Conservation (phyloP, 2,888 invertebrate genomes). For the Stramonita haemastoma region DNA sequence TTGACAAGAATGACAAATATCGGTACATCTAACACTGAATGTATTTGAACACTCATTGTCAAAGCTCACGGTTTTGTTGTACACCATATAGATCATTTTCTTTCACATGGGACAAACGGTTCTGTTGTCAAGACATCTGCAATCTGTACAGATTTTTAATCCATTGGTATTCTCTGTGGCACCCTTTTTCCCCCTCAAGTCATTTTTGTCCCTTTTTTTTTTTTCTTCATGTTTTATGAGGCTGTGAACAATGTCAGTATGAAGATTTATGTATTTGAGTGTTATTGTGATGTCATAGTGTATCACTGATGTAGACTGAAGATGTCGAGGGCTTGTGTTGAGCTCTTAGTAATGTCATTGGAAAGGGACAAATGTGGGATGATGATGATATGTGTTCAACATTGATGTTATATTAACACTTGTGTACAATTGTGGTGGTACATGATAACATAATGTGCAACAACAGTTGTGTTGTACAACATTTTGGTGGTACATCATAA, state of each 20-base stretch:
- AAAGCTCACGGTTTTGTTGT: no score
- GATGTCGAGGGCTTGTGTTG: neutral
- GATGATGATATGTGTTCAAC: neutral
- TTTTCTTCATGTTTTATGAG: neutral
- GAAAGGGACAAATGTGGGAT: neutral
- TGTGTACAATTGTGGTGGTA: no score
- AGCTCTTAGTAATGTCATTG: neutral
- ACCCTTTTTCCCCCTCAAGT: neutral
- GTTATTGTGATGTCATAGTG: no score
- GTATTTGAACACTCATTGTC: no score
- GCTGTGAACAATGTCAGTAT: neutral
- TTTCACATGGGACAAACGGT: no score
- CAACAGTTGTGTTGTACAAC: no score
- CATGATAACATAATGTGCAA: no score
- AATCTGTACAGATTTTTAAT: constrained; percentile 2
- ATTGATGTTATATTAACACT: no score
- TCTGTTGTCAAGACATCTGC: neutral
- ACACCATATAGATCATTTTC: no score
- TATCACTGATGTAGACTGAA: neutral
- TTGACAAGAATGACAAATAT: no score
- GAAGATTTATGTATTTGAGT: neutral
- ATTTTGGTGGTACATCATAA: no score
- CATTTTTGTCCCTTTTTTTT: neutral
- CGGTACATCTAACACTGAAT: no score
- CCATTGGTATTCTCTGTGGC: neutral